These are phyloP conservation scores for Mus minutoides DNA, from an alignment of 2,797 vertebrate species.

Conservation along the genomic window DNA sequence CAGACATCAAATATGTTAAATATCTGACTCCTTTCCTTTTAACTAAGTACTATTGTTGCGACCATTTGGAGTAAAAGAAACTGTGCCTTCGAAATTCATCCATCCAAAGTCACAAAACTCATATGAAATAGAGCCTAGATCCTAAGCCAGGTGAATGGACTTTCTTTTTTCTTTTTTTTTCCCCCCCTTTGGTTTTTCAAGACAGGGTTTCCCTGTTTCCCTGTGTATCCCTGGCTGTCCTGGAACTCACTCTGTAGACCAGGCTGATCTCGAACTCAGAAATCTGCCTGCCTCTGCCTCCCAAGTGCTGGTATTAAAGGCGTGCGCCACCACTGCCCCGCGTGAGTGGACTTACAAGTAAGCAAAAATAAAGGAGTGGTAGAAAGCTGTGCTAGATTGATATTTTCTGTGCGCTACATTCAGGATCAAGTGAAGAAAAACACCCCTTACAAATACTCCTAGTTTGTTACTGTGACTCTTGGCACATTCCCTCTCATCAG, in stretches of 20 bases:
- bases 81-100: not conserved
- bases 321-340: too few species aligned
- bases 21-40: not conserved
- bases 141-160: not conserved
- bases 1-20: not conserved
- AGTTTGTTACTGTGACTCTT: constrained; percentile 20
- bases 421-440: not conserved
- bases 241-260: too few species aligned
- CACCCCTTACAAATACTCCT: not conserved
- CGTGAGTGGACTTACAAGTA: not conserved
- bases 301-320: too few species aligned
- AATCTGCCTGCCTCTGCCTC: too few species aligned
- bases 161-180: too few species aligned
- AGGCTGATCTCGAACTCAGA: too few species aligned
- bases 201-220: too few species aligned
- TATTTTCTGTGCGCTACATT: not conserved
- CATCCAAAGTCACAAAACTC: constrained; percentile 41
- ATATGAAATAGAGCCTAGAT: not conserved
- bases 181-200: too few species aligned
- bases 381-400: not conserved
- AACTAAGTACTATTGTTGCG: not conserved
- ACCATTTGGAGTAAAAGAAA: not conserved
- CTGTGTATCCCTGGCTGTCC: too few species aligned
- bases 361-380: not conserved
- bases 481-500: not conserved